Base-by-base conservation (phyloP, 2,113 vertebrate species). In the Prunella fulvescens region DNA sequence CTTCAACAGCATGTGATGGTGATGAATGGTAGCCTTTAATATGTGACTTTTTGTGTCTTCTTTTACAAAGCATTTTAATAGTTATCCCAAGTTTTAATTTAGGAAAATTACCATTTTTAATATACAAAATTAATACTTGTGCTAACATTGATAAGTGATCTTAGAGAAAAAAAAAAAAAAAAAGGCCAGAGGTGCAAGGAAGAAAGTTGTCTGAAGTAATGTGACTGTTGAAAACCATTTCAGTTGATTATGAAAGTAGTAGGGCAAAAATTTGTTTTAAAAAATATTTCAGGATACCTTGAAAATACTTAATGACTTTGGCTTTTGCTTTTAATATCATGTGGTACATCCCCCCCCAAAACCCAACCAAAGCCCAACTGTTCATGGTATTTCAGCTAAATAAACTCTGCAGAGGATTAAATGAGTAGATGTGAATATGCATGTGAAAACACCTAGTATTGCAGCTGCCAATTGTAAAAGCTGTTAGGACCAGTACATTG, bases 371-470 rank as follows among this genome's bases (percentile, higher is more conserved):
- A 91, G 31, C 31, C n/a, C 65, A 90, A 9, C n/a, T 89, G 79
- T 81, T 91, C 23, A 50, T 92, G 37, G 74, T 84, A 9, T 95
- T 91, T 91, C 90, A 96, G 61, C 57, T 94, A 73, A 91, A 60
- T 56, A 65, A 96, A 81, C 40, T 90, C 53, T 86, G 44, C 71
- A 93, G 87, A 93, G 62, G 70, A 84, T 91, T 86, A 67, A 88
- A 88, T 86, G 22, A 72, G 26, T 67, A 17, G 73, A 70, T 60
- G 10, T 92, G 73, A 96, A 92, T 88, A 31, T 78, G 61, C 44
- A 60, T 62, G 91, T 85, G 88, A 94, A 95, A 97, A 92, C 85
- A 93, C 80, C 39, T 48, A 95, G 65, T 72, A 88, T 86, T 96
- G 89, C 93, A 97, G 90, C 85, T 96, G 82, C 69, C 67, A 72